Evolutionary conservation across 1,140 invertebrate genomes (phyloP), one percentile per base, ranked within the genome.

Genomic region (Epicauta chinensis): DNA sequence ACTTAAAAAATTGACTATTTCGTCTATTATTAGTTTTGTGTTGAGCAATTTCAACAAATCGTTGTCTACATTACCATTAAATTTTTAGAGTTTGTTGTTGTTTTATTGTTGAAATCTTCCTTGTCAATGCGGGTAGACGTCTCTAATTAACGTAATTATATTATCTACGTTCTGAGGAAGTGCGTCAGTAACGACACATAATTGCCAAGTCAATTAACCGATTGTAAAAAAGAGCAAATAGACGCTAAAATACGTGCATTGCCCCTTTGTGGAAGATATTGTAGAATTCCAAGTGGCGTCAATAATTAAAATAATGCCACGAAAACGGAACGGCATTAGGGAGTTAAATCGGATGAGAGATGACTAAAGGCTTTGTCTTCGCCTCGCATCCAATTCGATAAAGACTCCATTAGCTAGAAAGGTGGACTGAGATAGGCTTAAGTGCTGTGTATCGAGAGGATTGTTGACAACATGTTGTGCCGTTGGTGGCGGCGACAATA

Each of bases 391-490:
- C 23, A 23, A 23, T 30, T 42, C 51, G 65, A 67, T 67, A 67
- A 65, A 62, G 59, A 61, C 58, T 67, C 65, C 63, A 67, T 67
- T 67, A 67, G 65, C 60, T 56, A 62, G 55, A 55, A 23, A 23
- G 23, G 50, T 55, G 54, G 55, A 51, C 58, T 57, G 44, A 67
- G 63, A 67, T 65, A 65, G 54, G 45, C 51, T 56, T 67, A 67
- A 67, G 65, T 67, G 65, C 63, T 64, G 15, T 36, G 11, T 29
- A 14, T 34, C 15, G 9, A 1, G 40, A 12, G 4, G 5, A 12
- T 38, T 38, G 15, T 49, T 7, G 23, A 23, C 23, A 23, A 23
- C 23, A 7, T 23, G 23, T 23, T 23, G 4, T 23, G 4, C 7
- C 7, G 23, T 23, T 23, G 23, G 4, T 23, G 23, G 39, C 7